Conservation (phyloP, 2,797 vertebrate genomes). For the Lagorchestes hirsutus region DNA sequence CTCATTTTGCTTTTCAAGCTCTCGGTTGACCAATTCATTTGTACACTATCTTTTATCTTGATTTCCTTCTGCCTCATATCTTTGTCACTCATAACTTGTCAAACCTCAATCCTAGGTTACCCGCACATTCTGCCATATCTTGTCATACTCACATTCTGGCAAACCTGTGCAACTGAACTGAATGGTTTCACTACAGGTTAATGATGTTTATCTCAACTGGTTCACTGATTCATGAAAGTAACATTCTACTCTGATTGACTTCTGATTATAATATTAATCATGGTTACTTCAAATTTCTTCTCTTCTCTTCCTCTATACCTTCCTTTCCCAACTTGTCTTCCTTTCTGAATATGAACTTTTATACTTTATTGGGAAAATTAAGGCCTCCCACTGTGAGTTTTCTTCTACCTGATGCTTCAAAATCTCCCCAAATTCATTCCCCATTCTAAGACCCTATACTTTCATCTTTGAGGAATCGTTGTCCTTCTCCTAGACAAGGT, state of each 20-base stretch:
- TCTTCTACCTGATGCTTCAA: neutral
- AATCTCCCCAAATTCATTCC: neutral
- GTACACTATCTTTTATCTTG: neutral
- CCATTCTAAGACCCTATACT: neutral
- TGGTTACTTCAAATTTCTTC: neutral
- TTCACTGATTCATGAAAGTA: neutral
- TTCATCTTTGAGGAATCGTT: neutral
- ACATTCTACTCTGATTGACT: neutral
- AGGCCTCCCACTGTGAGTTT: neutral
- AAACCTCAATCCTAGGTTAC: neutral
- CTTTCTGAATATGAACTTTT: neutral
- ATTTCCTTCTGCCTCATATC: neutral
- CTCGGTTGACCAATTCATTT: neutral
- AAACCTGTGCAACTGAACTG: neutral
- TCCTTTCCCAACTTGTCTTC: neutral
- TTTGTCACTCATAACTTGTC: neutral
- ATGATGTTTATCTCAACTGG: neutral
- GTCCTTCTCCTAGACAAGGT: neutral
- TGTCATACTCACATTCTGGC: neutral
- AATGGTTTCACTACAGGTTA: neutral
- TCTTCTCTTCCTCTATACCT: neutral
- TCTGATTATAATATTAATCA: neutral
- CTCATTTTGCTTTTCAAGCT: neutral
- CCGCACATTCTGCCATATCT: neutral
- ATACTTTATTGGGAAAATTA: neutral